Percentiles rank a stretch among this genome's conserved stretches.
These are phyloP conservation scores for Hyles vespertilio DNA, from an alignment of 1,140 invertebrate species.

Conservation along the genomic window DNA sequence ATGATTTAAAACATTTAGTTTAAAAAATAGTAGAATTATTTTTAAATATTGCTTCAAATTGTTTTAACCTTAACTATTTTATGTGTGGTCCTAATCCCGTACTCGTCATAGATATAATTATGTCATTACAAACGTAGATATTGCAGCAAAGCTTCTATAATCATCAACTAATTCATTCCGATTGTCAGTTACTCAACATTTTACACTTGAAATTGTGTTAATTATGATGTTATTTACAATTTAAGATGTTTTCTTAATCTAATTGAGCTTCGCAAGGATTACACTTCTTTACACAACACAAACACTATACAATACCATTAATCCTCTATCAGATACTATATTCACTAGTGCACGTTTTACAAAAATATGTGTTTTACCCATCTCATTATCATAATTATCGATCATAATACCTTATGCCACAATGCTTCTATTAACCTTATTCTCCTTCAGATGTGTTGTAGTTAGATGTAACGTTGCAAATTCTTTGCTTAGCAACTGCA, in stretches of 20 bases:
- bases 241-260: conserved; percentile 72
- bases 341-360: not conserved
- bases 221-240: conserved; percentile 25
- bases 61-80: conserved; percentile 28
- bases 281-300: conserved; percentile 15
- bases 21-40: not conserved
- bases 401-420: conserved; percentile 32
- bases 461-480: conserved; percentile 32
- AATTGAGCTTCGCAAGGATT: conserved; percentile 10
- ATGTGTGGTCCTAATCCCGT: conserved; percentile 42
- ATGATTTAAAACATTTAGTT: not conserved
- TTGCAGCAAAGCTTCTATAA: conserved; percentile 60
- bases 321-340: not conserved
- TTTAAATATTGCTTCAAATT: conserved; percentile 11
- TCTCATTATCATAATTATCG: conserved; percentile 18
- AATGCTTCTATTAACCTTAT: conserved; percentile 44
- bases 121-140: conserved; percentile 51
- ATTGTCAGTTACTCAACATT: conserved; percentile 47
- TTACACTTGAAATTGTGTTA: conserved; percentile 33
- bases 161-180: conserved; percentile 60
- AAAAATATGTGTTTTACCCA: conserved; percentile 2
- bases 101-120: conserved; percentile 31
- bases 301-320: conserved; percentile 10
- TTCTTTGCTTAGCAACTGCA: conserved; percentile 56
- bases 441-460: conserved; percentile 29